These are phyloP conservation scores for Calephelis nemesis DNA, from an alignment of 1,140 invertebrate species.

Conservation along the genomic window DNA sequence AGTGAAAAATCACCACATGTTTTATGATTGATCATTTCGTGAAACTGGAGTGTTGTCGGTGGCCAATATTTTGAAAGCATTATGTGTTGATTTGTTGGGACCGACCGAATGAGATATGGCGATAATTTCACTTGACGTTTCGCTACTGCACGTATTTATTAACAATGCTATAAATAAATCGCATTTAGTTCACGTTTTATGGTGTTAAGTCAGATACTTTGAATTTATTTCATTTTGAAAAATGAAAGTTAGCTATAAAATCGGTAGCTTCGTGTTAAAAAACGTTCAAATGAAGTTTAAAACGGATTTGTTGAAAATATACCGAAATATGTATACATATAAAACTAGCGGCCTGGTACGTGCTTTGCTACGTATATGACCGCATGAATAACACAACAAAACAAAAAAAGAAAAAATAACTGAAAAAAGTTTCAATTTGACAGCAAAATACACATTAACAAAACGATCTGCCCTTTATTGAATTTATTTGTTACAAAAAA, in stretches of 20 bases:
- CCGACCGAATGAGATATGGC: conserved; percentile 53
- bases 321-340: too few species aligned
- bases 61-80: conserved; percentile 51
- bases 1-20: conserved; percentile 69
- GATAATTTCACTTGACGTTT: conserved; percentile 49
- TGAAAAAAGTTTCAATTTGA: too few species aligned
- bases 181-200: neutral
- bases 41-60: conserved; percentile 48
- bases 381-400: too few species aligned
- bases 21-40: conserved; percentile 74
- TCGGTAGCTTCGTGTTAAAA: too few species aligned
- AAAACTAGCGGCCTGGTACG: too few species aligned
- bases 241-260: neutral
- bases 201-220: neutral
- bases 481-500: too few species aligned
- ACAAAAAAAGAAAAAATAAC: too few species aligned
- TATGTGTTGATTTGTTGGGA: conserved; percentile 70
- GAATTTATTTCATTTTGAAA: neutral
- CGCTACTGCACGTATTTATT: conserved; percentile 39
- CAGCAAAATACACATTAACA: too few species aligned
- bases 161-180: conserved; percentile 31
- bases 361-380: too few species aligned
- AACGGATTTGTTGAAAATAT: too few species aligned
- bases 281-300: too few species aligned
- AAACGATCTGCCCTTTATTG: too few species aligned